Conservation (phyloP, 1,140 invertebrate genomes). For the Drosophila sechellia region DNA sequence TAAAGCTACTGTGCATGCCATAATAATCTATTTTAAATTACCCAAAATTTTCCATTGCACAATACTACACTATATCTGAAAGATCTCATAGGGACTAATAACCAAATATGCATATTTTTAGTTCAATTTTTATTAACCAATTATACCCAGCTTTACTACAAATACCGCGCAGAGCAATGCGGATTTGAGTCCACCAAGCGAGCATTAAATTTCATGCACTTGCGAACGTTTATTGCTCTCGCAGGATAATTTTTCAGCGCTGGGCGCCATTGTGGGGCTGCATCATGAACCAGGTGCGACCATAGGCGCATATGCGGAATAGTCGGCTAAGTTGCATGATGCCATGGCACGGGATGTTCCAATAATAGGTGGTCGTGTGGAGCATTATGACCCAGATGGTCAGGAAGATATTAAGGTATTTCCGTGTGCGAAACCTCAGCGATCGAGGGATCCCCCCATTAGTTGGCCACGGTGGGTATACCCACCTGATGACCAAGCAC, state of each 20-base stretch:
- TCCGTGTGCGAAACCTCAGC: not conserved
- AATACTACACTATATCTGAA: too few relatives aligned
- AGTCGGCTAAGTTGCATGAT: conserved; percentile 2
- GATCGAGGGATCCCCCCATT: not conserved
- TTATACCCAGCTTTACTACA: not conserved
- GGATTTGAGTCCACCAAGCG: conserved; percentile 32
- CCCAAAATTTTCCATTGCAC: too few relatives aligned
- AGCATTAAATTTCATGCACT: conserved; percentile 70
- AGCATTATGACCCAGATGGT: not conserved
- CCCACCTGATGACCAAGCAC: not conserved
- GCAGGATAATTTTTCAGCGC: conserved; percentile 55
- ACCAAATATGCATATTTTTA: too few relatives aligned
- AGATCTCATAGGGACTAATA: too few relatives aligned
- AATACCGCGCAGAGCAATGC: conserved; percentile 21
- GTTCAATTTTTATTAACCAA: not conserved
- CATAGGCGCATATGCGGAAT: conserved; percentile 4
- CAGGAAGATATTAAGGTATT: not conserved
- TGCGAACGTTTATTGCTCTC: conserved; percentile 59
- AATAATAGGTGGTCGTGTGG: not conserved
- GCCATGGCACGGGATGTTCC: not conserved
- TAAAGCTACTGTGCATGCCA: not conserved
- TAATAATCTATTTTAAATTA: not conserved
- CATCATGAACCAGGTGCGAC: conserved; percentile 35
- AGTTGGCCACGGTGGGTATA: not conserved
- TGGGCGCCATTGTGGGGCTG: not conserved